Conservation (phyloP, 2,113 vertebrate species). For the Zootoca vivipara region DNA sequence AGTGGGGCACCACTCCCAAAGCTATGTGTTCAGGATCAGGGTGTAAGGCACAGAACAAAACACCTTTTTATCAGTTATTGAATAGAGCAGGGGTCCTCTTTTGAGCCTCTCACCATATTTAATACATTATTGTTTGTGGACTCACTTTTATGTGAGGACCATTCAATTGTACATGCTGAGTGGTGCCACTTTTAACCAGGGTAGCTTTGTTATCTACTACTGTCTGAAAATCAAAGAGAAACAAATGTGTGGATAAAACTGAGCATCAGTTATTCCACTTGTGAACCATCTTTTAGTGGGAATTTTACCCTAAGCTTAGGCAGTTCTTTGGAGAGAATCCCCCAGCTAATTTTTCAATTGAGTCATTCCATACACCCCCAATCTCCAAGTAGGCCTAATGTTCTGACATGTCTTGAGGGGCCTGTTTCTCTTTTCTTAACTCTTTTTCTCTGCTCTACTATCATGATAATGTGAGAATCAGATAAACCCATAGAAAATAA, state of each 20-base stretch:
- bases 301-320: slow-evolving; percentile 1
- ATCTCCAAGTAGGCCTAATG: not conserved
- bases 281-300: not conserved
- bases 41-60: not conserved
- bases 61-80: not conserved
- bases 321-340: slow-evolving; percentile 5
- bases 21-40: not conserved
- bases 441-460: not conserved
- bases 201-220: not conserved
- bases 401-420: not conserved
- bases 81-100: not conserved
- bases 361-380: not conserved
- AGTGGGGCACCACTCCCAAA: not conserved
- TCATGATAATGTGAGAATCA: slow-evolving; percentile 2
- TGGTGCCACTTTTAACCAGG: not conserved
- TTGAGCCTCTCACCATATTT: not conserved
- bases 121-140: not conserved
- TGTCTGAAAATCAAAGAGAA: slow-evolving; percentile 13
- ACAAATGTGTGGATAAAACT: not conserved
- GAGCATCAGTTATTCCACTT: not conserved
- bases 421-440: not conserved
- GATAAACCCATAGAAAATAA: slow-evolving; percentile 6
- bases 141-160: not conserved
- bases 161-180: not conserved
- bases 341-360: not conserved